A percentile compares a stretch with the other conserved stretches of the same genome.
Conservation (phyloP, 2,797 vertebrate species). For the Ctenopoma kingsleyae region DNA sequence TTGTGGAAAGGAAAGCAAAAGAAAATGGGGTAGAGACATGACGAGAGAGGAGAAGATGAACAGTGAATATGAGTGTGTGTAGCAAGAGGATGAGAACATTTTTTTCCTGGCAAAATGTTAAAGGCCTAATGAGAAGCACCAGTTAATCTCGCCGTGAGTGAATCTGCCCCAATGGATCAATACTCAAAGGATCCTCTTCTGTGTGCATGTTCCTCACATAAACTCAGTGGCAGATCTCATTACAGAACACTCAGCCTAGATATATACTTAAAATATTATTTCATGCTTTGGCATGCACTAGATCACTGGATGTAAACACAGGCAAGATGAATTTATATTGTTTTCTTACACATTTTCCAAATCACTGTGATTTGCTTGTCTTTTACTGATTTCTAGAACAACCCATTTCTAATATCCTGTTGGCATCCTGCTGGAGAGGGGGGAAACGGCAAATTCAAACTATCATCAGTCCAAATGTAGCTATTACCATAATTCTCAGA, state of each 20-base stretch:
- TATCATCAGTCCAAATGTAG: slow-evolving; percentile 72
- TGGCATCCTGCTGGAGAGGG: slow-evolving; percentile 39
- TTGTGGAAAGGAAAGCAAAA: slow-evolving; percentile 28
- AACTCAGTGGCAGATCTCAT: slow-evolving; percentile 33
- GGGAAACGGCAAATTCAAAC: slow-evolving; percentile 46
- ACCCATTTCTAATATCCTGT: slow-evolving; percentile 56
- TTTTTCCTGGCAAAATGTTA: slow-evolving; percentile 42
- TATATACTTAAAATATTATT: slow-evolving; percentile 46
- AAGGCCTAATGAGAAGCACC: slow-evolving; percentile 41
- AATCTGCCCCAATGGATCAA: slow-evolving; percentile 40
- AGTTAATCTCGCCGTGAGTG: slow-evolving; percentile 23
- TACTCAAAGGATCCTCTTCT: slow-evolving; percentile 25
- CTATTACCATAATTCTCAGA: slow-evolving; percentile 69
- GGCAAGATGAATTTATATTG: slow-evolving; percentile 40
- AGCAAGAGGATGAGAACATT: slow-evolving; percentile 11
- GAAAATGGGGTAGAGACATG: slow-evolving; percentile 35
- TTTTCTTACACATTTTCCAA: slow-evolving; percentile 47
- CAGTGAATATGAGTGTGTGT: slow-evolving; percentile 7
- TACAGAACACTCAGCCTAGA: slow-evolving; percentile 30
- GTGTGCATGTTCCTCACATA: slow-evolving; percentile 21
- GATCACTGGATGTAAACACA: slow-evolving; percentile 29
- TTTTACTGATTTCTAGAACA: slow-evolving; percentile 51
- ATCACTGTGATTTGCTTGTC: slow-evolving; percentile 39
- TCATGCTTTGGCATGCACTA: slow-evolving; percentile 30
- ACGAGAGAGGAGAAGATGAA: slow-evolving; percentile 23